phyloP scores from a whole-genome alignment of 1,140 invertebrate species.

The Heliconius nattereri region DNA sequence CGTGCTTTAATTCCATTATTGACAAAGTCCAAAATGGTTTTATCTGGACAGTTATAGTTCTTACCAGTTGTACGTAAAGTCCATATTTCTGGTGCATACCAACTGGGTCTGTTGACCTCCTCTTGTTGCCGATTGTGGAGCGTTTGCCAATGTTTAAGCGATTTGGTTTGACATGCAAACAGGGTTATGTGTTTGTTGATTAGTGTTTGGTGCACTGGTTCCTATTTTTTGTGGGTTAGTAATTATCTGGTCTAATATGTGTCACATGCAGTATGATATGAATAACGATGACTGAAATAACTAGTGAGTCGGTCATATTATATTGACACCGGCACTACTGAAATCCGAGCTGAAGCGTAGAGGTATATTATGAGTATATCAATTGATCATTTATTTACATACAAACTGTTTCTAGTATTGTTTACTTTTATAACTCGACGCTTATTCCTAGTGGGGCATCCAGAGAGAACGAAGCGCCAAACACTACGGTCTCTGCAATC shows the following conservation, averaged over 20 bases:
- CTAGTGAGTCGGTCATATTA: not conserved
- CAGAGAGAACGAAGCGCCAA: too few relatives aligned
- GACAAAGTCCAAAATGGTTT: slow-evolving; percentile 38
- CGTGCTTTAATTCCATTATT: slow-evolving; percentile 60
- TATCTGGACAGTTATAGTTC: slow-evolving; percentile 17
- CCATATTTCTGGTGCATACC: slow-evolving; percentile 17
- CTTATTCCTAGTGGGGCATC: too few relatives aligned
- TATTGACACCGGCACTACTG: too few relatives aligned
- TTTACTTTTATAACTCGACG: too few relatives aligned
- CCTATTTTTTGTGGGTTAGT: slow-evolving; percentile 12
- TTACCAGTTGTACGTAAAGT: slow-evolving; percentile 15
- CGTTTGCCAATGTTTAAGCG: slow-evolving; percentile 50
- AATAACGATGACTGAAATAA: not conserved
- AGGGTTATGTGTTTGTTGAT: slow-evolving; percentile 45
- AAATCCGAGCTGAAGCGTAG: too few relatives aligned
- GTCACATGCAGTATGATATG: not conserved
- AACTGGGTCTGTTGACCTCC: slow-evolving; percentile 37
- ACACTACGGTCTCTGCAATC: too few relatives aligned
- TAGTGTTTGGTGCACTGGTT: slow-evolving; percentile 33
- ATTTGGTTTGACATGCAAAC: slow-evolving; percentile 51
- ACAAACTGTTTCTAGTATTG: too few relatives aligned
- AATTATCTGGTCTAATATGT: not conserved
- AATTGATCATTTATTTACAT: too few relatives aligned
- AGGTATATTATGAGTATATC: too few relatives aligned
- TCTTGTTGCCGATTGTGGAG: slow-evolving; percentile 45